Conservation (phyloP, 1,140 invertebrate species). For the Drosophila nigromelanica region DNA sequence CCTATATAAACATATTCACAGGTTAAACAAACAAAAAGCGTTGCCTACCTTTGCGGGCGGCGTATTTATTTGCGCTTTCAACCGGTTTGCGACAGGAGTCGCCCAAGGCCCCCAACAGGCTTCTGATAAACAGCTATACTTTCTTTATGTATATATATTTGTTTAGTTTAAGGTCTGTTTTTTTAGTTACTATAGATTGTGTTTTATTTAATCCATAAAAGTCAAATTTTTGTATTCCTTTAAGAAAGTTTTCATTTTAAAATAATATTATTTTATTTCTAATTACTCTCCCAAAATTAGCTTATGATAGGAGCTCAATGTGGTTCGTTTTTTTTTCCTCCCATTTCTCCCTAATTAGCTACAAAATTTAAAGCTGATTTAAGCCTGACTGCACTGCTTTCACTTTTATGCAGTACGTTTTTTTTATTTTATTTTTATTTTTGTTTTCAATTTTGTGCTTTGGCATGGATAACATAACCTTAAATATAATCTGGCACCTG, state of each 20-base stretch:
- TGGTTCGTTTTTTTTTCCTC: neutral
- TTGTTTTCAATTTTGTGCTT: constrained; percentile 8
- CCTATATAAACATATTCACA: constrained; percentile 76
- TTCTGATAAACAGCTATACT: too few species aligned
- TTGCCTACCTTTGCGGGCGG: constrained; percentile 66
- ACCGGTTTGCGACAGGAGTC: constrained; percentile 45
- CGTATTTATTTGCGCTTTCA: constrained; percentile 79
- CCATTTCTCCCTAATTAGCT: constrained; percentile 29
- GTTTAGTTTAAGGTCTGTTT: too few species aligned
- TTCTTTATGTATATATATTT: too few species aligned
- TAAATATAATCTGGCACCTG: constrained; percentile 42
- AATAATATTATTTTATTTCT: neutral
- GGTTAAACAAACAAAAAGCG: constrained; percentile 64
- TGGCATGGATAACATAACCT: constrained; percentile 41
- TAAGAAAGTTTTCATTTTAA: too few species aligned
- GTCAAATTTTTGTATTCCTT: too few species aligned
- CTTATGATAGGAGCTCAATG: neutral
- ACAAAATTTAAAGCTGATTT: constrained; percentile 15
- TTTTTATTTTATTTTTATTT: constrained; percentile 8
- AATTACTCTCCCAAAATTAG: neutral
- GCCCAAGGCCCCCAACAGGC: too few species aligned
- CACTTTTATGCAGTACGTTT: constrained; percentile 3
- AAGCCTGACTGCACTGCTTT: constrained; percentile 19
- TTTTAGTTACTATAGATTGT: too few species aligned
- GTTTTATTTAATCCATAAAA: too few species aligned